Conservation (phyloP, 2,888 invertebrate species). For the Tupiocoris notatus region DNA sequence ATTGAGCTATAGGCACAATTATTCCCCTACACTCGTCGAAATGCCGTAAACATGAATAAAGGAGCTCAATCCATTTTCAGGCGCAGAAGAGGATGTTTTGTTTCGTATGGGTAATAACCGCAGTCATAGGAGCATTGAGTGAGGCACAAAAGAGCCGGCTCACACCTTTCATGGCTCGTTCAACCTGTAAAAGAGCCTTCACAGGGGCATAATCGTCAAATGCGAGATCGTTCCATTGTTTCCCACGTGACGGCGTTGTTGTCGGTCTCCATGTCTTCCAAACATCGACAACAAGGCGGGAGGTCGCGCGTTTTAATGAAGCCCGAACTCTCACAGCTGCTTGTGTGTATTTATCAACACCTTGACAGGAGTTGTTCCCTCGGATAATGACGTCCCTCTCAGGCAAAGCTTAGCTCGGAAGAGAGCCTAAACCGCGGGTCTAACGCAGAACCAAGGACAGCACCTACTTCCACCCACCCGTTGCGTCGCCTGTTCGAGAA, state of each 20-base stretch:
- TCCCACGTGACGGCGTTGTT: not conserved
- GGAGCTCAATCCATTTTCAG: no score
- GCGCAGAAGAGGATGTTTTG: no score
- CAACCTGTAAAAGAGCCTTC: not conserved
- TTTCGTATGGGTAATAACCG: no score
- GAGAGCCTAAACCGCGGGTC: not conserved
- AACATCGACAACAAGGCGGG: not conserved
- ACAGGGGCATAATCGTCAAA: not conserved
- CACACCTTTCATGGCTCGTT: no score
- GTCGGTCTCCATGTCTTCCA: not conserved
- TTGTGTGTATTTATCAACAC: conserved; percentile 20
- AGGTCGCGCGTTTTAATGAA: conserved; percentile 12
- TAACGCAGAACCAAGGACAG: not conserved
- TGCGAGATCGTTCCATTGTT: not conserved
- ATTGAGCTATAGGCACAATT: no score
- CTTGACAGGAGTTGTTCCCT: conserved; percentile 24
- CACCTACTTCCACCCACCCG: not conserved
- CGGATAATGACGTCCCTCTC: conserved; percentile 24
- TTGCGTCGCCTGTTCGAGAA: not conserved
- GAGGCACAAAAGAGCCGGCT: no score
- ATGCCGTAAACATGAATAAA: no score
- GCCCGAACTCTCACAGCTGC: not conserved
- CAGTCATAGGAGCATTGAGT: no score
- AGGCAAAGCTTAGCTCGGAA: not conserved
- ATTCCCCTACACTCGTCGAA: no score